phyloP scores from a whole-genome alignment of 2,888 invertebrate species.

The Ectemnius continuus region DNA sequence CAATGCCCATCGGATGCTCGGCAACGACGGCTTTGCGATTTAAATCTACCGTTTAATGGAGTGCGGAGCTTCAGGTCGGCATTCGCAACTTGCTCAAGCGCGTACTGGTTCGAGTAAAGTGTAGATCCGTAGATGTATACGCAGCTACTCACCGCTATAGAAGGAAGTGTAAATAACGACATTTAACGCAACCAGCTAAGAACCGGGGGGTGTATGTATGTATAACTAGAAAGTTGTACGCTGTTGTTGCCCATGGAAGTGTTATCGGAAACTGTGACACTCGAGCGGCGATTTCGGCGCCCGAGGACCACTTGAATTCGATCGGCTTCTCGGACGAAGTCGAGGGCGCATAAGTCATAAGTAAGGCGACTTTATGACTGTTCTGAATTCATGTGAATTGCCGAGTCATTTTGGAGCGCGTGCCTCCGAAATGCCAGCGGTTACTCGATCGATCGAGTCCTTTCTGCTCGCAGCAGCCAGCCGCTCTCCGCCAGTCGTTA shows the following conservation, averaged over 20 bases:
- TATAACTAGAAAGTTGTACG: too few relatives aligned
- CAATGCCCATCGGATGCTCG: too few relatives aligned
- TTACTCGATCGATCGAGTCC: conserved; percentile 27
- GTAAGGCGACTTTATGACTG: background rate
- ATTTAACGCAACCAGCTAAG: background rate
- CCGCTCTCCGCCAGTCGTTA: background rate
- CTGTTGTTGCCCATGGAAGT: too few relatives aligned
- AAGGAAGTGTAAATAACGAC: background rate
- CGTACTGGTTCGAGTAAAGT: background rate
- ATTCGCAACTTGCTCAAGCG: conserved; percentile 1
- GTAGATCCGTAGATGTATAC: background rate
- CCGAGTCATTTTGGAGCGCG: conserved; percentile 17
- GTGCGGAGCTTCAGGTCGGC: conserved; percentile 2
- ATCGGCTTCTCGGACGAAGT: background rate
- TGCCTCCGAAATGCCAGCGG: background rate
- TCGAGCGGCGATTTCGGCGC: background rate
- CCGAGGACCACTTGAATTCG: conserved; percentile 1
- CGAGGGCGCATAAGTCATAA: too few relatives aligned
- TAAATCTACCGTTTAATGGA: background rate
- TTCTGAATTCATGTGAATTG: conserved; percentile 18
- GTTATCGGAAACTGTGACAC: too few relatives aligned
- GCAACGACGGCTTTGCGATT: too few relatives aligned
- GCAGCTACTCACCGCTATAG: background rate
- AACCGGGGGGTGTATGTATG: background rate
- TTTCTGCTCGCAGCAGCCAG: conserved; percentile 1